Evolutionary conservation across 2,797 vertebrate genomes (phyloP), one percentile per base, ranked within the genome.

Genomic region (Onychomys leucogaster): DNA sequence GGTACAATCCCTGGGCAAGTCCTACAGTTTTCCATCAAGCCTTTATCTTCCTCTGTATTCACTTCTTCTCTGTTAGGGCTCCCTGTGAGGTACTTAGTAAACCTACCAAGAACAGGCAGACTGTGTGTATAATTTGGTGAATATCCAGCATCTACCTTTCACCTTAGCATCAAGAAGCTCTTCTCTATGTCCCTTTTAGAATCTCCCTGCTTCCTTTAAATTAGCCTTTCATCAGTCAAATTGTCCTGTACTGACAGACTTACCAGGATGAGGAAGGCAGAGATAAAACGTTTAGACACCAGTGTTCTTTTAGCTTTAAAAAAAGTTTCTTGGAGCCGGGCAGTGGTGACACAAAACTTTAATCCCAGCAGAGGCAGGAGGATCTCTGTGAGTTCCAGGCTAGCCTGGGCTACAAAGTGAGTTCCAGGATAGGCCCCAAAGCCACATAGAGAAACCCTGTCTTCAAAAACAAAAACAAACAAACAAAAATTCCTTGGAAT

Each of bases 401-500:
- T 3, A 52, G 52, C 52, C 52, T 52, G 52, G 52, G 13, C 52
- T 52, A 52, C 52, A 14, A 3, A 52, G 52, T 52, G 52, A 52
- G 52, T 52, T 52, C 52, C 52, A 52, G 52, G 52, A 52, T 13
- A 52, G 52, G 52, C 13, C 14, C 52, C 52, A 52, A 52, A 52
- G 52, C 52, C 52, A 14, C 52, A 52, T 52, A 14, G 52, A 52
- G 13, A 52, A 52, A 52, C 13, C 52, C 52, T 52, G 52, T 14
- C 52, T 52, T 13, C 52, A 52, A 52, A 52, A 52, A 52, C 49
- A 52, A 52, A 52, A 52, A 52, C 52, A 52, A 52, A 49, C 52
- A 52, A 52, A 52, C 52, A 52, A 52, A 85, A 93, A 67, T 86
- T 96, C 75, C 86, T 96, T 96, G 93, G 57, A 95, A 95, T 94